phyloP scores from a whole-genome alignment of 2,888 invertebrate species.

The Noctua fimbriata region DNA sequence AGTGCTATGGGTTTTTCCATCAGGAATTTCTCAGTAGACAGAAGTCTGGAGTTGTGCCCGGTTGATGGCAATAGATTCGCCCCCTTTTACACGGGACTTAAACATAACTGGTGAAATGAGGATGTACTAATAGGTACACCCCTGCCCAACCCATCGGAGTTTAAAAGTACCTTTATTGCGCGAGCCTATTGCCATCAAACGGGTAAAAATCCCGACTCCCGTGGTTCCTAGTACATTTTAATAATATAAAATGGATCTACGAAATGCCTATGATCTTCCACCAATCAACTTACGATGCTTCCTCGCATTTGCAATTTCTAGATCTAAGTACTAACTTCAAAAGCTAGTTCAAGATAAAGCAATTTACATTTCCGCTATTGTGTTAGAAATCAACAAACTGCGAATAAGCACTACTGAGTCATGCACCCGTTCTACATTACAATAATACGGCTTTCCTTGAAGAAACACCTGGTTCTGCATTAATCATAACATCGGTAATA shows the following conservation, averaged over 20 bases:
- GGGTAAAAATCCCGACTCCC: too few species aligned
- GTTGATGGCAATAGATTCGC: too few species aligned
- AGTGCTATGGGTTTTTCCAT: too few species aligned
- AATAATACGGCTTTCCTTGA: constrained; percentile 49
- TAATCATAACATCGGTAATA: constrained; percentile 50
- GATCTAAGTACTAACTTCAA: constrained; percentile 2
- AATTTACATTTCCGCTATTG: constrained; percentile 59
- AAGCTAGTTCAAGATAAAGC: constrained; percentile 29
- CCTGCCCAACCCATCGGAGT: too few species aligned
- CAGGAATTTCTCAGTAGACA: too few species aligned
- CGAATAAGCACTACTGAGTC: constrained; percentile 50
- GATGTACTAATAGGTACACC: too few species aligned
- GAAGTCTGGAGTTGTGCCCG: too few species aligned
- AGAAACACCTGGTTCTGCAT: constrained; percentile 53
- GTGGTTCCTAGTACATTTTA: neutral
- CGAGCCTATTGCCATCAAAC: too few species aligned
- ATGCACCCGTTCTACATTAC: constrained; percentile 33
- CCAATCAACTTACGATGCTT: neutral
- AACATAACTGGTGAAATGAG: too few species aligned
- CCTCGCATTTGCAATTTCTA: neutral
- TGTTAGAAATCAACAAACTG: constrained; percentile 48
- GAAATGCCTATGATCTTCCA: neutral
- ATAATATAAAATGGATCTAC: neutral
- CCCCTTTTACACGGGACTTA: too few species aligned
- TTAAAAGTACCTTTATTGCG: too few species aligned